Base-by-base conservation (phyloP, 2,797 vertebrate genomes). In the Buceros bicornis region DNA sequence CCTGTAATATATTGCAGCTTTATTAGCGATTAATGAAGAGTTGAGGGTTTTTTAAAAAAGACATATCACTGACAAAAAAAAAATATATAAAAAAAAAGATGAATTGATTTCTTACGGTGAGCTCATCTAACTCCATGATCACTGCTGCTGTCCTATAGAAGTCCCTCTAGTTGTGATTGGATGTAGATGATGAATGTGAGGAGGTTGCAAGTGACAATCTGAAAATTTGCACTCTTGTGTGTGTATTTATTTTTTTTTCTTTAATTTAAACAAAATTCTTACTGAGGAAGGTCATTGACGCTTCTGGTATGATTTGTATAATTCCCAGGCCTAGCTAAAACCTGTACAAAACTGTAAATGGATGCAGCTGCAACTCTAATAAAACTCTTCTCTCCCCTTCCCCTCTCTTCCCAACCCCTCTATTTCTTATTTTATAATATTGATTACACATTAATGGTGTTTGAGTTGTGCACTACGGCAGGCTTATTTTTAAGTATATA, bases 161-260 rank as follows among this genome's bases (percentile, higher is more conserved):
- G 85, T 95, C 96, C 97, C 95, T 97, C 94, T 94, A 97, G 97
- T 97, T 97, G 98, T 97, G 94, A 95, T 93, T 98, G 98, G 98
- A 98, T 95, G 95, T 97, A 96, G 96, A 96, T 98, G 98, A 98
- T 98, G 98, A 98, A 98, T 98, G 98, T 98, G 97, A 97, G 97
- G 98, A 98, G 98, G 97, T 98, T 98, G 98, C 98, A 98, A 98
- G 98, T 98, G 98, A 99, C 98, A 99, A 99, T 98, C 98, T 97
- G 97, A 98, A 98, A 98, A 97, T 98, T 98, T 98, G 98, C 98
- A 99, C 98, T 98, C 98, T 96, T 97, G 95, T 97, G 95, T 97
- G 98, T 98, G 97, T 98, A 97, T 98, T 97, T 97, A 93, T 97
- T 98, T 98, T 97, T 80, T 96, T 97, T 98, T 97, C 86, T 87